Evolutionary conservation across 1,140 invertebrate species (phyloP).

Genomic region (Aphaenogaster ashmeadi): DNA sequence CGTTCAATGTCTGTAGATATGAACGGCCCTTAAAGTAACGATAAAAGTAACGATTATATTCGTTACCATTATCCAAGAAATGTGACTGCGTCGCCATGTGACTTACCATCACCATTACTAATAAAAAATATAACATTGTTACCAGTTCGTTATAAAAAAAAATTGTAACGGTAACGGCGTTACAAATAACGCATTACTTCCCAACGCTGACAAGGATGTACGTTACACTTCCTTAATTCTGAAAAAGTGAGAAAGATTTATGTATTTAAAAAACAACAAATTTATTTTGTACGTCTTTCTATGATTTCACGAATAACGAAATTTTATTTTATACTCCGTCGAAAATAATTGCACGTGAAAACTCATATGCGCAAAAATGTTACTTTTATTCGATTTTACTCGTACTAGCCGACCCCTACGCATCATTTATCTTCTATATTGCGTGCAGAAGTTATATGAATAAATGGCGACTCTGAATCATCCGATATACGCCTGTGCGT

Average conservation of each 20-base stretch:
- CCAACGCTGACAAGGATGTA: background rate
- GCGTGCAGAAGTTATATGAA: conserved; percentile 47
- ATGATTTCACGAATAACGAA: conserved; percentile 13
- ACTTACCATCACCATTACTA: too few relatives aligned
- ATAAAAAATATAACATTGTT: too few relatives aligned
- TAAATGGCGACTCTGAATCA: conserved; percentile 47
- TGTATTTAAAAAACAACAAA: background rate
- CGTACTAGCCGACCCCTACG: background rate
- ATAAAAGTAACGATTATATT: too few relatives aligned
- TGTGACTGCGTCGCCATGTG: too few relatives aligned
- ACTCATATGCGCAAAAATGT: conserved; percentile 21
- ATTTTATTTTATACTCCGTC: conserved; percentile 6
- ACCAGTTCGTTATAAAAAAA: too few relatives aligned
- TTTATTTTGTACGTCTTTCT: background rate
- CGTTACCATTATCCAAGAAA: too few relatives aligned
- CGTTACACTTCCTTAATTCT: background rate
- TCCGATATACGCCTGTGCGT: conserved; percentile 1
- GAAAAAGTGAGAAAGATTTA: background rate
- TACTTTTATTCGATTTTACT: conserved; percentile 45
- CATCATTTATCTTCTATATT: conserved; percentile 22
- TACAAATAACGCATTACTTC: too few relatives aligned
- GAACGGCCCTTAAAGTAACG: too few relatives aligned
- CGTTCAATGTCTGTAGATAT: too few relatives aligned
- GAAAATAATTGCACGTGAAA: conserved; percentile 22
- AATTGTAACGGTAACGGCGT: too few relatives aligned